Percentiles rank a stretch among this genome's conserved stretches.
Conservation (phyloP, 2,888 invertebrate genomes). For the Pristionchus arcanus region DNA sequence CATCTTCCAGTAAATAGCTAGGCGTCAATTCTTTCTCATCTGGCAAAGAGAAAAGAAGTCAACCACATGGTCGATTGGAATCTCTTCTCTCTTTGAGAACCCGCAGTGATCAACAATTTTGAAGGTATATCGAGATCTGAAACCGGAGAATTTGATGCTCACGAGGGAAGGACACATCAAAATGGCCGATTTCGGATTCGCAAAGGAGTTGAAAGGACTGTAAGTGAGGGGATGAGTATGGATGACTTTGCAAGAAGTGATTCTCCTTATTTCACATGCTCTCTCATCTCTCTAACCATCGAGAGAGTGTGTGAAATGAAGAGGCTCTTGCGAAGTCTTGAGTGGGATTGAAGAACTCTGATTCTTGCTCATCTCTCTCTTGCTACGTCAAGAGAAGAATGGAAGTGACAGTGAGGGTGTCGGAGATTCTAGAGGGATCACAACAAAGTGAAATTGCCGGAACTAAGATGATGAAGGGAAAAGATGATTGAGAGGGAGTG, state of each 20-base stretch:
- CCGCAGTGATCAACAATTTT: constrained; percentile 39
- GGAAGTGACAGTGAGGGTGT: not conserved
- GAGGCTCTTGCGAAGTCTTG: not conserved
- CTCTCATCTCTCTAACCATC: not conserved
- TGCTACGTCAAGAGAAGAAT: not conserved
- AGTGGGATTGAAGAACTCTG: no score
- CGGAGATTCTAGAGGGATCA: not conserved
- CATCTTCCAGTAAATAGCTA: not conserved
- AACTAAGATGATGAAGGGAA: not conserved
- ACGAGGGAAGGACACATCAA: constrained; percentile 95
- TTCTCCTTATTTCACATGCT: not conserved
- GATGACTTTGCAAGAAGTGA: no score
- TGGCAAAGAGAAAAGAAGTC: not conserved
- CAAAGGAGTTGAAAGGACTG: constrained; percentile 92
- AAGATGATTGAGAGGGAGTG: no score
- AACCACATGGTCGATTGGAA: constrained; percentile 1
- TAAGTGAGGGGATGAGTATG: not conserved
- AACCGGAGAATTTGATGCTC: constrained; percentile 94
- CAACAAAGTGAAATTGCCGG: not conserved
- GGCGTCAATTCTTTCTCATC: constrained; percentile 4
- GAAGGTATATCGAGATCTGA: constrained; percentile 87
- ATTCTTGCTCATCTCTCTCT: not conserved
- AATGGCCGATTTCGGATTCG: constrained; percentile 98
- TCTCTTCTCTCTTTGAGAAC: constrained; percentile 18
- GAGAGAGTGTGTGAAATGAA: not conserved